phyloP scores from a whole-genome alignment of 1,140 invertebrate genomes.

The Copidosoma floridanum region DNA sequence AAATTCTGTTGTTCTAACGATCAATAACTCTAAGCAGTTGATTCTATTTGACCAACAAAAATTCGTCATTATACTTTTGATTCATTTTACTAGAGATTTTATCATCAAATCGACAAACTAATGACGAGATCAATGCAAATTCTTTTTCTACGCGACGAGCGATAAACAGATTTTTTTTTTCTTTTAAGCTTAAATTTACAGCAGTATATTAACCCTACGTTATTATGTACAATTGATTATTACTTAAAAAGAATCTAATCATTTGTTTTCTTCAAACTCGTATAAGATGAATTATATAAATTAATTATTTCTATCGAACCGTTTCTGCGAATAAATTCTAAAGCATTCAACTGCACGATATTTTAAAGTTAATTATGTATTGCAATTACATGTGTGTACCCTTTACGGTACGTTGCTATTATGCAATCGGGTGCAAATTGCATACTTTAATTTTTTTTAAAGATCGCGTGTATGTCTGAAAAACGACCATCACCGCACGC shows the following conservation, averaged over 20 bases:
- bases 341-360: conserved; percentile 13
- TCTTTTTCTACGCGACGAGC: conserved; percentile 10
- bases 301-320: conserved; percentile 26
- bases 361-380: conserved; percentile 3
- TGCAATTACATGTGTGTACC: background rate
- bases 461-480: background rate
- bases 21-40: no score
- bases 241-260: conserved; percentile 35
- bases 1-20: no score
- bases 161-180: conserved; percentile 18
- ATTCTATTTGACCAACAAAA: no score
- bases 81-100: no score
- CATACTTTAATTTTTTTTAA: conserved; percentile 1
- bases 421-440: conserved; percentile 15
- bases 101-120: conserved; percentile 6
- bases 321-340: conserved; percentile 21
- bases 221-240: conserved; percentile 39
- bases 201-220: conserved; percentile 28
- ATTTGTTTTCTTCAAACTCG: conserved; percentile 17
- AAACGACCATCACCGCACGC: conserved; percentile 11
- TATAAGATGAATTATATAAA: conserved; percentile 25
- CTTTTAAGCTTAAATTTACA: conserved; percentile 28
- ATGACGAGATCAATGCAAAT: conserved; percentile 16
- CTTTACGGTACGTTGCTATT: conserved; percentile 14
- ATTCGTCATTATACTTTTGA: no score